Base-by-base conservation (phyloP, 1,140 invertebrate species). In the Ylistrum balloti region DNA sequence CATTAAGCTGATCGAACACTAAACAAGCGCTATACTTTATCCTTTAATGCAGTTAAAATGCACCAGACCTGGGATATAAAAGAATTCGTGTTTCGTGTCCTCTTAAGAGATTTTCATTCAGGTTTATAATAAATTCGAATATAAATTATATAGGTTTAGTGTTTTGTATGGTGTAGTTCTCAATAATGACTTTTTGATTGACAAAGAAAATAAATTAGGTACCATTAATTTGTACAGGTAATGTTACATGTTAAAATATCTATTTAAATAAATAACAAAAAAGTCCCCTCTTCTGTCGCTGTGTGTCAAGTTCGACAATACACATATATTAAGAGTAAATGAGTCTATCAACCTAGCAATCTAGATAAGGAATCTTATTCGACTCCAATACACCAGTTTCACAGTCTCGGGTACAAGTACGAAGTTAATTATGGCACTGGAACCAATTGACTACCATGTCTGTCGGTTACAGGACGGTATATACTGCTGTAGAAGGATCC, bases 161-260 rank as follows among this genome's bases (percentile, higher is more conserved):
- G 20, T 28, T 74, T 74, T 74, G 56, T 74, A 74, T 28, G 28
- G 56, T 0, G 56, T 28, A 5, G 2, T n/a, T 1, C 22, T 74
- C 56, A 74, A 74, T 28, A 11, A 74, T n/a, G 56, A 74, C 56
- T 28, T 74, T 74, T 74, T 74, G 56, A 74, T 74, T n/a, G 56
- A 74, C 56, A 74, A 74, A 74, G 56, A 74, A n/a, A 74, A 74
- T 74, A 74, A 74, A 74, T 74, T 74, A 74, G 22, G 13, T 28
- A 28, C 56, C 56, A 74, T 74, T 74, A 74, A 74, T 74, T 74
- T 74, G 22, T 74, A 74, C 28, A 74, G 56, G 56, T 74, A 28
- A 74, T 74, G 56, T 74, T 74, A 74, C 56, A 74, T 28, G 56
- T 74, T 74, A 74, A 74, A 74, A 74, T 74, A 74, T 74, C 56